phyloP scores from a whole-genome alignment of 92 coral and sea anemone genomes.

The Pocillopora meandrina region DNA sequence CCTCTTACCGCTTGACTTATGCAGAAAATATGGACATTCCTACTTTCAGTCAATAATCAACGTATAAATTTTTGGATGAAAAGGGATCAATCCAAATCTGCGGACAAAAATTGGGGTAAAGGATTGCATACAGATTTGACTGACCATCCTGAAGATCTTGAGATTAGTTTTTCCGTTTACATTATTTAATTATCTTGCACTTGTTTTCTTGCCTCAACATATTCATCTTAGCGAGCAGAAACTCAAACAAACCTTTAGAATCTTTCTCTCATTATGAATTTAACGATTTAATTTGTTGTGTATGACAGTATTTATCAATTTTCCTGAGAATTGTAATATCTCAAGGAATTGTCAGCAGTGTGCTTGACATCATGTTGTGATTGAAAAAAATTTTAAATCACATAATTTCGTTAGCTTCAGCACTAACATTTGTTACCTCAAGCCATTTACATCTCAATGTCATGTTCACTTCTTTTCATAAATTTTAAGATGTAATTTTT shows the following conservation, averaged over 20 bases:
- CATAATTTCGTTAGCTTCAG: no score
- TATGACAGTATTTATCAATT: no score
- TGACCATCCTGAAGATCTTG: neutral
- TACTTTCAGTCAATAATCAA: neutral
- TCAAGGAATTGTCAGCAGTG: no score
- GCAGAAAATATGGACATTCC: conserved; percentile 12
- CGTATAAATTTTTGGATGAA: neutral
- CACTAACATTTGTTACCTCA: no score
- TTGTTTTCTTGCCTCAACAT: conserved; percentile 22
- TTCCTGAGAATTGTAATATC: no score
- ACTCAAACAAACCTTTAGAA: neutral
- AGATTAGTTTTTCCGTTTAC: conserved; percentile 2
- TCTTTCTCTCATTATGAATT: neutral
- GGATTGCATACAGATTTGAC: neutral
- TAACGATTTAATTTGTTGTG: no score
- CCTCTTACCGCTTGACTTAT: conserved; percentile 14
- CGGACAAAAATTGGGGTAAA: neutral
- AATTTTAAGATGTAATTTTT: no score
- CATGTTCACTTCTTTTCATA: no score
- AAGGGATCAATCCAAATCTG: neutral
- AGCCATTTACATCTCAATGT: no score
- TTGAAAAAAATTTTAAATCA: no score
- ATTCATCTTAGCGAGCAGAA: neutral
- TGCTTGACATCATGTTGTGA: no score
- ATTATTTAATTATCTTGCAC: neutral